Base-by-base conservation (phyloP, 2,797 vertebrate species). In the Myotis planiceps region DNA sequence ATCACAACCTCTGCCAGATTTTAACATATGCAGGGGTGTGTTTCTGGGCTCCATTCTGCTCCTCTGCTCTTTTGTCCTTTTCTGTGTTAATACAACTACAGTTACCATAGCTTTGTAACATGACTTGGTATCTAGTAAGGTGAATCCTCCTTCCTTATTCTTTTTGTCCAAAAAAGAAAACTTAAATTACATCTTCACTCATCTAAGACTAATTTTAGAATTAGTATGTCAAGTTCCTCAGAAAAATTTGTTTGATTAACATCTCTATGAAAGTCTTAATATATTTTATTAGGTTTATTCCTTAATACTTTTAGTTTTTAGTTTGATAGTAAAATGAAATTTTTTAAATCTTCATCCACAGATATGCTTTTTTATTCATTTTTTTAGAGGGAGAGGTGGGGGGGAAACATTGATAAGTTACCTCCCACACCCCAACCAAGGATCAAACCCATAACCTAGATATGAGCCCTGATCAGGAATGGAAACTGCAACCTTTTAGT, bases 251-350 rank as follows among this genome's bases (percentile, higher is more conserved):
- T 82, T 19, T 71, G 71, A 88, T 87, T 71, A 88, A 88, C 82
- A 78, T 47, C 34, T 49, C 39, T 65, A n/a, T 42, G 37, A 66
- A 66, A 12, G 39, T 39, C 16, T 71, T 69, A 45, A 42, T 84
- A 80, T 68, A 21, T 92, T 92, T 72, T 88, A 37, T 79, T 80
- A 83, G 47, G 6, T 58, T 94, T 88, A 79, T 88, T 88, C 60
- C 84, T 96, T 92, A 12, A 15, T 74, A 88, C 14, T 88, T 51
- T 60, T 58, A 88, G 45, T 42, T 51, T 85, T 51, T 39, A 45
- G 72, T 76, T 82, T 32, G 21, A 79, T 47, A 72, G 21, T 78
- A 71, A 88, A 91, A 79, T 78, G n/a, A 80, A 29, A 63, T 34
- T 6, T 39, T 60, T 29, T 29, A 60, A 60, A 60, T 60, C 27